Evolutionary conservation across 2,888 invertebrate species (phyloP), one percentile per base, ranked within the genome.

Genomic region (Strigamia transsilvanica): DNA sequence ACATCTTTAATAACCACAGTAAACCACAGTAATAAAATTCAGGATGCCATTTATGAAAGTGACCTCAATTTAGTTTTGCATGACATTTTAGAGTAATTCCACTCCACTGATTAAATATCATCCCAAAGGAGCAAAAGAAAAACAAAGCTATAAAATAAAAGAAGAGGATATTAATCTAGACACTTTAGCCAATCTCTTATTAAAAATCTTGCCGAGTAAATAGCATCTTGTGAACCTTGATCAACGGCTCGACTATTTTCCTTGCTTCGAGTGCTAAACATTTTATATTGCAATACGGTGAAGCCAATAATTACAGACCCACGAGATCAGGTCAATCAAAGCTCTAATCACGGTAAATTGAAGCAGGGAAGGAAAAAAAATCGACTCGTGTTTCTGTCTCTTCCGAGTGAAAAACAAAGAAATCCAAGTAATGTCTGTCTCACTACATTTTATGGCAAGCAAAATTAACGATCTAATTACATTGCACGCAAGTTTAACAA

Each of bases 61-160:
- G 61, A 61, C 61, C 61, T 61, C 61, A 61, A 61, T 61, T 61
- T 61, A 61, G 61, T 61, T 61, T 61, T 61, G 61, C 61, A 61
- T 61, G n/a, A 61, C 61, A 61, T 61, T 61, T 61, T 61, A 61
- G 12, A 61, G 61, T 61, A 61, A 61, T 61, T 61, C 61, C 61
- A 61, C 61, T 61, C 51, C 51, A 51, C 61, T 61, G 61, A 61
- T 61, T 61, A 61, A 61, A 61, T 61, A 61, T 61, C 61, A 61
- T 61, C 61, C 61, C 61, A 61, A n/a, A 61, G 61, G 61, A 61
- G 61, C 15, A 61, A 61, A 61, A 5, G 61, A 61, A 61, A 61
- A 61, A 61, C 61, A 61, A 61, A 61, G 61, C 61, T 61, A 61
- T 61, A 61, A 61, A 61, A 61, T 61, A 61, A 61, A 61, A 61